Percentiles rank a stretch among this genome's conserved stretches.
Conservation (phyloP, 2,888 invertebrate species). For the Phytoseiulus persimilis region DNA sequence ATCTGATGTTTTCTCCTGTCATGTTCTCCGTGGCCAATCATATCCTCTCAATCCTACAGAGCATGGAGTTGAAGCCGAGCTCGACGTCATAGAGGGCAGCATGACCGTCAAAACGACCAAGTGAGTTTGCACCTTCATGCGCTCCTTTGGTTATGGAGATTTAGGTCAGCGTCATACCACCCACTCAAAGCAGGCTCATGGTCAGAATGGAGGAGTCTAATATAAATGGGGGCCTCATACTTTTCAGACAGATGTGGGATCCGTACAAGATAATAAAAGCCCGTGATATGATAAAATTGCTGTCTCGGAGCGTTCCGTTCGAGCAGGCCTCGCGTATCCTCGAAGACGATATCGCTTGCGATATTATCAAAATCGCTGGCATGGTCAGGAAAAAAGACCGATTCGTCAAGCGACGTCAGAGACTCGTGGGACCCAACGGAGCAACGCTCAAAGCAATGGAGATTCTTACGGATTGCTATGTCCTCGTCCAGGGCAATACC, state of each 20-base stretch:
- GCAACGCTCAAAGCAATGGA: slow-evolving; percentile 69
- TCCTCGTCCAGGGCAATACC: slow-evolving; percentile 92
- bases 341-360: slow-evolving; percentile 82
- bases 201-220: too few relatives aligned
- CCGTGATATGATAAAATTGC: slow-evolving; percentile 83
- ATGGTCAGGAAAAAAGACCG: slow-evolving; percentile 81
- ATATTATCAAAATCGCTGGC: slow-evolving; percentile 91
- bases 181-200: too few relatives aligned
- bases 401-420: slow-evolving; percentile 84
- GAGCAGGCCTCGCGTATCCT: slow-evolving; percentile 63
- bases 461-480: slow-evolving; percentile 87
- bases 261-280: slow-evolving; percentile 94
- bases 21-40: too few relatives aligned
- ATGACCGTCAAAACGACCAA: slow-evolving; percentile 84
- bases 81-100: slow-evolving; percentile 85
- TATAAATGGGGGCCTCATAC: neutral
- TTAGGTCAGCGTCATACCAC: too few relatives aligned
- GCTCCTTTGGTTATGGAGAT: too few relatives aligned
- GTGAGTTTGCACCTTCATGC: slow-evolving; percentile 48
- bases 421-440: slow-evolving; percentile 94
- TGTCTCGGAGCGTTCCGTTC: slow-evolving; percentile 89
- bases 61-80: slow-evolving; percentile 66
- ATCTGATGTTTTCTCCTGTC: too few relatives aligned
- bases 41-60: too few relatives aligned
- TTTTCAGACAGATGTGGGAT: slow-evolving; percentile 79